A percentile compares a stretch with the other conserved stretches of the same genome.
Evolutionary conservation across 1,140 invertebrate genomes (phyloP).

Genomic region (Microplitis demolitor): DNA sequence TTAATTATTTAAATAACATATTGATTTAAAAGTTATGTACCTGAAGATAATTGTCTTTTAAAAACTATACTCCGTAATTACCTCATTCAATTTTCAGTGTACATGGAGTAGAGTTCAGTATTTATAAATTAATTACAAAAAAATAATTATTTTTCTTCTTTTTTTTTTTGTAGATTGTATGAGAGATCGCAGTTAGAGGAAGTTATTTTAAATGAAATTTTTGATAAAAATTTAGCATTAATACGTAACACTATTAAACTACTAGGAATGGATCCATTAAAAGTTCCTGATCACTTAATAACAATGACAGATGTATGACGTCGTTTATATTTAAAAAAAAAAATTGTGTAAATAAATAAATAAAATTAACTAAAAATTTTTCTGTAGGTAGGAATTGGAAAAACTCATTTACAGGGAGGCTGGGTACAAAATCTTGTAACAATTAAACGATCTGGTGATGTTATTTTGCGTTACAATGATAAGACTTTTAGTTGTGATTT

Average conservation of each 20-base stretch:
- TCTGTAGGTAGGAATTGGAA: background rate
- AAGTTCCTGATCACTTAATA: background rate
- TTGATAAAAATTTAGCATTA: background rate
- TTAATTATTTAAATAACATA: no score
- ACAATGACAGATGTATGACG: background rate
- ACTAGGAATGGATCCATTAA: background rate
- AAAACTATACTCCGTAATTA: no score
- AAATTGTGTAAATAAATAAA: background rate
- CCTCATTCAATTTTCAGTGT: no score
- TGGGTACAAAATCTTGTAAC: background rate
- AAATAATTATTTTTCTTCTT: background rate
- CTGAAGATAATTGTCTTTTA: no score
- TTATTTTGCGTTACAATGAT: background rate
- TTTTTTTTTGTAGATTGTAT: background rate
- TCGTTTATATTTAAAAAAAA: no score
- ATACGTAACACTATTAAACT: background rate
- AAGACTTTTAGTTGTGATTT: background rate
- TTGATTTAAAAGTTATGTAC: no score
- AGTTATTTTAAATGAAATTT: background rate
- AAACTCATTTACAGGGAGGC: slow-evolving; percentile 8
- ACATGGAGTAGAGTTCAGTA: no score
- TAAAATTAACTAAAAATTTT: background rate
- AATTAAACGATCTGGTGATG: slow-evolving; percentile 13
- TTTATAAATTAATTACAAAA: background rate
- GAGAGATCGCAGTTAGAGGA: background rate